A percentile compares a stretch with the other conserved stretches of the same genome.
phyloP scores from a whole-genome alignment of 2,888 invertebrate genomes.

The Brachypalpus laphriformis region DNA sequence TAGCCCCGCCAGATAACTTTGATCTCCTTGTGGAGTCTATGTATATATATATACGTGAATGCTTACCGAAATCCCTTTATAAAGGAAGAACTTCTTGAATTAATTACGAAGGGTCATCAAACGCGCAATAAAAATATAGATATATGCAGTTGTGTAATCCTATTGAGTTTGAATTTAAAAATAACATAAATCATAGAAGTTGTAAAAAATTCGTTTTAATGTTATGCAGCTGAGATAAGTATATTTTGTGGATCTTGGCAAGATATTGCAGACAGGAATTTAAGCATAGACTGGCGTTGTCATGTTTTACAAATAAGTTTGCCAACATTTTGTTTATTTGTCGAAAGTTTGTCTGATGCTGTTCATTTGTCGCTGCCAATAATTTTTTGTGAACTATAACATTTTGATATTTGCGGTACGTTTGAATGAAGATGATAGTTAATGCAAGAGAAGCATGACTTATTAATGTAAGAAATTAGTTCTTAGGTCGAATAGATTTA shows the following conservation, averaged over 20 bases:
- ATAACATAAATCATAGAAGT: background rate
- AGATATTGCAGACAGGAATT: background rate
- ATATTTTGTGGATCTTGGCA: background rate
- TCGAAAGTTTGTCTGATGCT: background rate
- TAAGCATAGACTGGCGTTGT: background rate
- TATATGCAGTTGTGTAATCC: background rate
- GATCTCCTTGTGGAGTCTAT: constrained; percentile 42
- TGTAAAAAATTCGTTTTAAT: background rate
- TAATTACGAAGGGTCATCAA: constrained; percentile 37
- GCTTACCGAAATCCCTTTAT: background rate
- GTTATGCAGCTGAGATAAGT: background rate
- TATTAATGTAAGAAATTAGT: background rate
- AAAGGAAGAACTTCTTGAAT: background rate
- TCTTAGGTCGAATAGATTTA: background rate
- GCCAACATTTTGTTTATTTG: constrained; percentile 1
- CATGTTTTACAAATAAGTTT: background rate
- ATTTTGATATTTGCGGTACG: background rate
- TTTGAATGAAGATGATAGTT: background rate
- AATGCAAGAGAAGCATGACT: background rate
- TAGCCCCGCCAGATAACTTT: constrained; percentile 40
- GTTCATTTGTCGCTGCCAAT: background rate
- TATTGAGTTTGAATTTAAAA: background rate
- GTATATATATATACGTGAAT: background rate
- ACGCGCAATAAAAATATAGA: background rate
- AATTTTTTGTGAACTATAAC: background rate